A percentile compares a stretch with the other conserved stretches of the same genome.
Conservation (phyloP, 2,113 vertebrate genomes). For the Scophthalmus maximus region DNA sequence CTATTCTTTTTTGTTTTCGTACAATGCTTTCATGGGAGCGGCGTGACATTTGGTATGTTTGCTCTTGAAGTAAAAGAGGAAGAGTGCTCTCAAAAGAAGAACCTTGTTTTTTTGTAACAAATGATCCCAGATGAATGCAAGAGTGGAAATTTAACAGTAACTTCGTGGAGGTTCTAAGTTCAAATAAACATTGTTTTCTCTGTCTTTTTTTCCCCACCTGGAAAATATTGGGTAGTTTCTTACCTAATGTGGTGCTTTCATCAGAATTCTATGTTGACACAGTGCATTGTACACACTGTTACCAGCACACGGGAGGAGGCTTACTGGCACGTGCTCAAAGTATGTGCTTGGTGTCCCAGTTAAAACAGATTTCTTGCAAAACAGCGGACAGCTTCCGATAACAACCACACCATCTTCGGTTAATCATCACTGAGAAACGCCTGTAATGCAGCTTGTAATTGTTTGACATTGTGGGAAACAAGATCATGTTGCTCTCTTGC, state of each 20-base stretch:
- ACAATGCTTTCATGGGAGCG: neutral
- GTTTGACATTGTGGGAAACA: neutral
- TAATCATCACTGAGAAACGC: neutral
- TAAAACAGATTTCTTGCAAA: neutral
- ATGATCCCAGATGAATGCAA: constrained; percentile 28
- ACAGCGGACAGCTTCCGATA: neutral
- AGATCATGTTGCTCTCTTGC: too few species aligned
- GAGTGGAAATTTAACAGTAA: constrained; percentile 43
- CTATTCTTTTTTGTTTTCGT: constrained; percentile 5
- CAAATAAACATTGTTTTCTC: neutral
- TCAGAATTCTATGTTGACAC: constrained; percentile 38
- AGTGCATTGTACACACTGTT: constrained; percentile 11
- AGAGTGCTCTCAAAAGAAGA: constrained; percentile 28
- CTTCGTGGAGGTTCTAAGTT: neutral
- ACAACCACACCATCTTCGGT: neutral
- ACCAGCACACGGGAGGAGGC: neutral
- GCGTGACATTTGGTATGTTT: neutral
- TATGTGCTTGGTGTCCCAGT: neutral
- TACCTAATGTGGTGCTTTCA: neutral
- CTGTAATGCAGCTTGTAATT: too few species aligned
- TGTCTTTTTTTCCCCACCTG: neutral
- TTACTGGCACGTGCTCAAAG: constrained; percentile 23
- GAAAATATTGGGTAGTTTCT: constrained; percentile 25
- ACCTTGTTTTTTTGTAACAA: constrained; percentile 14
- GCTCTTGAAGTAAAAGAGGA: constrained; percentile 42